Conservation (phyloP, 2,888 invertebrate genomes). For the Caenorhabditis sp. region DNA sequence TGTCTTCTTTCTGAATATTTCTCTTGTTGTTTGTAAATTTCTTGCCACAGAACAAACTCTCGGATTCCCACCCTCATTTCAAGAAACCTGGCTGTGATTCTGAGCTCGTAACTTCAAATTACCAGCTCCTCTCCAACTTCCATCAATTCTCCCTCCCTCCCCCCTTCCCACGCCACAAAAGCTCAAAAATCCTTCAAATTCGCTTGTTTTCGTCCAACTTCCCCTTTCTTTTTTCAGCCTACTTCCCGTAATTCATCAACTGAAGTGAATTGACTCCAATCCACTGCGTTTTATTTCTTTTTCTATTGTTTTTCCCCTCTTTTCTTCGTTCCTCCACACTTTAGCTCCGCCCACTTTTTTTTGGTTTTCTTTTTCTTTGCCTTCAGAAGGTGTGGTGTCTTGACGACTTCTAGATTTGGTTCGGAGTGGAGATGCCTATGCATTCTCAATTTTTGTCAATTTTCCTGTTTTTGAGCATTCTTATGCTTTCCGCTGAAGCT, state of each 20-base stretch:
- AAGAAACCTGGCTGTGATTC: too few species aligned
- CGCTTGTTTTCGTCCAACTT: not conserved
- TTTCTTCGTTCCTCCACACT: not conserved
- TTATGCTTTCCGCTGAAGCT: constrained; percentile 11
- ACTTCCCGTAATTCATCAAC: constrained; percentile 42
- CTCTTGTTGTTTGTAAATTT: too few species aligned
- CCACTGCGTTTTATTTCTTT: constrained; percentile 4
- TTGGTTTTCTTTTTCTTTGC: too few species aligned
- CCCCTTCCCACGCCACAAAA: not conserved
- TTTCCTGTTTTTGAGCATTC: not conserved
- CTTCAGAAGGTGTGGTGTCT: not conserved
- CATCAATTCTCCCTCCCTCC: not conserved
- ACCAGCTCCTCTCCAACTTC: not conserved
- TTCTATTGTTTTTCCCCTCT: constrained; percentile 7
- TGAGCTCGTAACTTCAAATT: too few species aligned
- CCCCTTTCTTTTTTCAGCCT: not conserved
- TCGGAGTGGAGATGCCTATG: not conserved
- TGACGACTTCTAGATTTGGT: constrained; percentile 16
- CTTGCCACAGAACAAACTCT: too few species aligned
- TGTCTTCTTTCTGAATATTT: too few species aligned
- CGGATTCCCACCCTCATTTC: too few species aligned
- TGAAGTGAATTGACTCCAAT: constrained; percentile 39
- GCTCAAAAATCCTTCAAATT: not conserved
- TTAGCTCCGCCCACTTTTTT: not conserved
- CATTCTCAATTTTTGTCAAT: not conserved